Conservation (phyloP, 2,113 vertebrate species). For the Heloderma charlesbogerti region DNA sequence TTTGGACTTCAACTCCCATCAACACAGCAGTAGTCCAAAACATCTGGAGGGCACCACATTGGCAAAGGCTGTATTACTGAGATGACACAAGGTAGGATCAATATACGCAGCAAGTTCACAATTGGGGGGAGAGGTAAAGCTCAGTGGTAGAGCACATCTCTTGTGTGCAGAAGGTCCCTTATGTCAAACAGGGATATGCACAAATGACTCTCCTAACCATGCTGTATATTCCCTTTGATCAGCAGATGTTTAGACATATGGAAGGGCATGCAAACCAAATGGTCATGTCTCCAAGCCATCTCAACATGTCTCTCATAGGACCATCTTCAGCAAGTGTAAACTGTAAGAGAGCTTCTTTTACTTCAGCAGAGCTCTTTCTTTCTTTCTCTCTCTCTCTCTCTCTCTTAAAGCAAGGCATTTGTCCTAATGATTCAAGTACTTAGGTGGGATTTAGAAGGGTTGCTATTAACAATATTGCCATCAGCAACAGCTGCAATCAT, state of each 20-base stretch:
- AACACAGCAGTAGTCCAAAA: no score
- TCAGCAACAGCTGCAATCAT: neutral
- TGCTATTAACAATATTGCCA: slow-evolving; percentile 21
- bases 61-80: neutral
- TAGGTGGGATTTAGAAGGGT: neutral
- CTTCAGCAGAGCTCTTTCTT: neutral
- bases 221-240: slow-evolving; percentile 26
- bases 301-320: neutral
- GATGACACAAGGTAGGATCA: neutral
- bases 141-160: neutral
- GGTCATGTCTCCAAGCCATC: rapidly evolving
- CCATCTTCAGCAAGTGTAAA: neutral
- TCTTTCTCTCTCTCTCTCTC: neutral
- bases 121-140: neutral
- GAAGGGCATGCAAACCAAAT: slow-evolving; percentile 43
- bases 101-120: neutral
- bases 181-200: neutral
- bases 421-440: neutral
- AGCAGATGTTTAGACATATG: slow-evolving; percentile 36
- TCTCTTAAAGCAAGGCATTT: neutral
- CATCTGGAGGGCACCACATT: no score
- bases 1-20: no score
- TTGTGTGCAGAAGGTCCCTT: neutral
- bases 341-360: neutral
- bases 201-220: neutral